Conservation (phyloP, 2,888 invertebrate genomes). For the Sialis lutaria region DNA sequence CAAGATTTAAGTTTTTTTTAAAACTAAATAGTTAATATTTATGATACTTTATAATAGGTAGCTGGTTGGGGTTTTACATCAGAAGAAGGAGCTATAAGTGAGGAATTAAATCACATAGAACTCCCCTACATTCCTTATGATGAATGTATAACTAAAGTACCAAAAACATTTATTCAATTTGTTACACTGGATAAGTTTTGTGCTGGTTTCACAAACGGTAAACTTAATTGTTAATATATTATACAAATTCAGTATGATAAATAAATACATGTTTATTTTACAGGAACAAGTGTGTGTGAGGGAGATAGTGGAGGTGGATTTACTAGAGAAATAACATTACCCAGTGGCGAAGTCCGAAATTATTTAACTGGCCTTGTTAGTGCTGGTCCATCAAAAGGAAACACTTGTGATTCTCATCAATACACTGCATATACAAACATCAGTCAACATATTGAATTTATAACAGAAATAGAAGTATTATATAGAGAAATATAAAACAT, state of each 20-base stretch:
- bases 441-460: neutral
- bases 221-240: conserved; percentile 6
- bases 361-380: conserved; percentile 2
- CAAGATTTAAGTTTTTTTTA: neutral
- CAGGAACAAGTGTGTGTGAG: conserved; percentile 1
- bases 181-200: conserved; percentile 21
- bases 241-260: neutral
- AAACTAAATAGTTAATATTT: conserved; percentile 4
- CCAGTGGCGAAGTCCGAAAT: neutral
- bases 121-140: conserved; percentile 10
- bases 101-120: conserved; percentile 9
- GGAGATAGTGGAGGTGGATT: conserved; percentile 3
- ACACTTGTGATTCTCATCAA: conserved; percentile 1
- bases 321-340: neutral
- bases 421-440: neutral
- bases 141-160: conserved; percentile 10
- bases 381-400: neutral
- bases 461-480: neutral
- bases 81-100: conserved; percentile 7
- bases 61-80: conserved; percentile 14
- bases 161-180: conserved; percentile 8
- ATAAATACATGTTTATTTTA: neutral
- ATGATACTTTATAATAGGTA: conserved; percentile 6
- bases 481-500: neutral
- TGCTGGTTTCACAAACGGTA: conserved; percentile 12